These are phyloP conservation scores for Agrotis puta DNA, from an alignment of 2,888 invertebrate species.

Conservation along the genomic window DNA sequence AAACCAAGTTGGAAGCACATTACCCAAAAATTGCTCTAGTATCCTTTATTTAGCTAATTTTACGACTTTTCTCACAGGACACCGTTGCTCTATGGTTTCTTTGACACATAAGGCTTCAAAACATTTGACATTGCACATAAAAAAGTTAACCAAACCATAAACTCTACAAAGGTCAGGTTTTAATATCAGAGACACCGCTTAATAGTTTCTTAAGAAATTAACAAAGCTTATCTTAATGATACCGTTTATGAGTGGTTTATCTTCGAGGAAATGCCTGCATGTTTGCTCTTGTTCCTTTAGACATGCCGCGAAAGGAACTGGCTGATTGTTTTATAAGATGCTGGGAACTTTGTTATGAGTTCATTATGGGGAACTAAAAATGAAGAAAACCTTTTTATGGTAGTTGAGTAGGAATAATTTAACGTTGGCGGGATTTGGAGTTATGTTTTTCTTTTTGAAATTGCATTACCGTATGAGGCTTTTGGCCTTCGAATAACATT, in stretches of 20 bases:
- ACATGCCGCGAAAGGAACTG: constrained; percentile 64
- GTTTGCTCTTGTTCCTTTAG: constrained; percentile 78
- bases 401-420: neutral
- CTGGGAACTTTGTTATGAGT: constrained; percentile 48
- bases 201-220: constrained; percentile 84
- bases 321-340: constrained; percentile 58
- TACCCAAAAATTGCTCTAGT: constrained; percentile 6
- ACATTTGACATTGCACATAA: constrained; percentile 41
- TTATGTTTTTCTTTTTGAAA: neutral
- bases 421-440: neutral
- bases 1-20: neutral
- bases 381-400: neutral
- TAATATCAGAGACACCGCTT: constrained; percentile 76
- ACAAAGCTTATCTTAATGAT: constrained; percentile 82
- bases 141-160: constrained; percentile 46
- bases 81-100: constrained; percentile 50
- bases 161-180: constrained; percentile 72
- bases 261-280: constrained; percentile 79
- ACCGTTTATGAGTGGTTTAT: constrained; percentile 78
- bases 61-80: constrained; percentile 12
- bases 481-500: neutral
- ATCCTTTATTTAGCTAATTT: constrained; percentile 12
- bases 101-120: constrained; percentile 58
- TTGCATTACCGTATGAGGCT: neutral
- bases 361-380: constrained; percentile 25